phyloP scores from a whole-genome alignment of 2,888 invertebrate species.

The Augochlorella aurata region DNA sequence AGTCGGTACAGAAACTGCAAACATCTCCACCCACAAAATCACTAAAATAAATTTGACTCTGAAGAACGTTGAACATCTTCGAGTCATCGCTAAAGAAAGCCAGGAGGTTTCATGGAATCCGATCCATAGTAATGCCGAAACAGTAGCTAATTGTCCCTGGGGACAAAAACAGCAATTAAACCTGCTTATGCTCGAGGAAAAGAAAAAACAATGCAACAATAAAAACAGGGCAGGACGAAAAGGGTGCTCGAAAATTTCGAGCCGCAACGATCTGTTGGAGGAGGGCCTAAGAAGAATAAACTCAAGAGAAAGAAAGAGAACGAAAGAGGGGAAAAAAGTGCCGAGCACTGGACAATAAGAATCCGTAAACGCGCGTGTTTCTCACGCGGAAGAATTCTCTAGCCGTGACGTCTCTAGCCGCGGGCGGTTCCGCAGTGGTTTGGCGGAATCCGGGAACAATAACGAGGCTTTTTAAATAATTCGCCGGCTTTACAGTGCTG shows the following conservation, averaged over 20 bases:
- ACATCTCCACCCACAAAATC: no score
- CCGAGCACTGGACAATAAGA: conserved; percentile 2
- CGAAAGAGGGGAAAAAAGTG: not conserved
- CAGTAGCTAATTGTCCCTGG: not conserved
- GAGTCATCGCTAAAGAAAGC: no score
- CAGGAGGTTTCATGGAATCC: no score
- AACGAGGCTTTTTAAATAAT: conserved; percentile 72
- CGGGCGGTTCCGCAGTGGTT: conserved; percentile 40
- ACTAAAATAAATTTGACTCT: no score
- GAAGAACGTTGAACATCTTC: no score
- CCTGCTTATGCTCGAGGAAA: not conserved
- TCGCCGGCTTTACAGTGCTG: conserved; percentile 58
- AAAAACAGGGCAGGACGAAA: not conserved
- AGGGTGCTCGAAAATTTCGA: not conserved
- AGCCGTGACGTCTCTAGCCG: not conserved
- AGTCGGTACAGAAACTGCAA: no score
- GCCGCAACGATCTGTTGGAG: not conserved
- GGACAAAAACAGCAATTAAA: not conserved
- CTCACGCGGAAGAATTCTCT: conserved; percentile 11
- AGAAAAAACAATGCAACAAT: not conserved
- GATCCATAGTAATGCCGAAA: not conserved
- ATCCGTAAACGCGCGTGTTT: conserved; percentile 4
- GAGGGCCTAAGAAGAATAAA: not conserved
- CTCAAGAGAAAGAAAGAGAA: not conserved
- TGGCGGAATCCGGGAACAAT: conserved; percentile 57